These are phyloP conservation scores for Pogonophryne albipinna DNA, from an alignment of 2,797 vertebrate species.

Conservation along the genomic window DNA sequence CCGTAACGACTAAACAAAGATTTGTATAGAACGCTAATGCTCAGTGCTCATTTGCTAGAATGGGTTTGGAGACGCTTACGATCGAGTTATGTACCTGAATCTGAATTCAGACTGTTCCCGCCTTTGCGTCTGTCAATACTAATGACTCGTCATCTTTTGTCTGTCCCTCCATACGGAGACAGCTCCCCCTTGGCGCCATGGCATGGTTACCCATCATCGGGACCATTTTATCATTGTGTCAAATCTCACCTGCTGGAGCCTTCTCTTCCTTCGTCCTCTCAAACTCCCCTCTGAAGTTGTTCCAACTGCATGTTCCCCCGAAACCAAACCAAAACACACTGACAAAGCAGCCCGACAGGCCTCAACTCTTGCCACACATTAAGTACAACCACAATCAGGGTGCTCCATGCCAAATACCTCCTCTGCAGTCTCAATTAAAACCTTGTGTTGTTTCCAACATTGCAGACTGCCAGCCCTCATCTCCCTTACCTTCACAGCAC, in stretches of 20 bases:
- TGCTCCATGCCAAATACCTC: slow-evolving; percentile 40
- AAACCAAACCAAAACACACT: slow-evolving; percentile 43
- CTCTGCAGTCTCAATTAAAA: slow-evolving; percentile 42
- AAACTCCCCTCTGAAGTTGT: slow-evolving; percentile 46
- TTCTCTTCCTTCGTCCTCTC: slow-evolving; percentile 4
- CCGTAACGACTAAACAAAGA: slow-evolving; percentile 75
- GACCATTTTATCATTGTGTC: slow-evolving; percentile 62
- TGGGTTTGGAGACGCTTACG: slow-evolving; percentile 61
- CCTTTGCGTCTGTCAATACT: slow-evolving; percentile 53
- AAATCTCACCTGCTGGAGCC: slow-evolving; percentile 64
- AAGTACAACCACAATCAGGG: slow-evolving; percentile 27
- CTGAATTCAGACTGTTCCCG: slow-evolving; percentile 32
- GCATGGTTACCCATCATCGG: slow-evolving; percentile 44
- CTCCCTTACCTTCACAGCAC: slow-evolving; percentile 53
- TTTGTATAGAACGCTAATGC: slow-evolving; percentile 60
- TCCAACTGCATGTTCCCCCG: slow-evolving; percentile 38
- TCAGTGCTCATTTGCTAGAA: slow-evolving; percentile 70
- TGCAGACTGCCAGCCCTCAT: slow-evolving; percentile 51
- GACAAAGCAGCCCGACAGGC: slow-evolving; percentile 37
- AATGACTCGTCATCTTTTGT: slow-evolving; percentile 57
- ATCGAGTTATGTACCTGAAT: slow-evolving; percentile 53
- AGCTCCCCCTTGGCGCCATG: slow-evolving; percentile 37
- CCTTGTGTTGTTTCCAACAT: slow-evolving; percentile 44
- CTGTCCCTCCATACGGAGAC: slow-evolving; percentile 25
- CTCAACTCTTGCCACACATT: slow-evolving; percentile 44